A percentile compares a stretch with the other conserved stretches of the same genome.
Conservation (phyloP, 2,797 vertebrate species). For the Paguma larvata region DNA sequence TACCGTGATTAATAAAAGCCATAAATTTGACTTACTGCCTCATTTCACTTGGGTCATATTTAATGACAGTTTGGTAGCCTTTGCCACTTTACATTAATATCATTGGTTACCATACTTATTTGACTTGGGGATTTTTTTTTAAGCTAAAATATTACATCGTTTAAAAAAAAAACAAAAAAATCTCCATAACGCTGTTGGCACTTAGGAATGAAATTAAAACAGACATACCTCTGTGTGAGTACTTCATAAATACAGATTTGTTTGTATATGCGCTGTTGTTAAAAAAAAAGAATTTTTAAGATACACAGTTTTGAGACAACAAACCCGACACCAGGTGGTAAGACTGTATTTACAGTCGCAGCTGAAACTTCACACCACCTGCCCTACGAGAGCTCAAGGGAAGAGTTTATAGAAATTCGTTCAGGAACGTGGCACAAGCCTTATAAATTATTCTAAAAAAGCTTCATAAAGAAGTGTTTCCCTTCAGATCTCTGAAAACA, state of each 20-base stretch:
- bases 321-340: constrained; percentile 45
- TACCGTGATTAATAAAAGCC: too few species aligned
- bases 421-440: constrained; percentile 32
- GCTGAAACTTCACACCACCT: constrained; percentile 57
- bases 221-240: neutral
- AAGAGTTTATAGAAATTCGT: constrained; percentile 68
- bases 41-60: neutral
- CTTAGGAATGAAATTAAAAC: constrained; percentile 24
- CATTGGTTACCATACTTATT: neutral
- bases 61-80: neutral
- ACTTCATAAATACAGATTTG: constrained; percentile 47
- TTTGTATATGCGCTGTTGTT: neutral
- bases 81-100: neutral
- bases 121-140: neutral
- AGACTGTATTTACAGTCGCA: constrained; percentile 61
- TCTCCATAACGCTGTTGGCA: neutral
- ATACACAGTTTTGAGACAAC: constrained; percentile 37
- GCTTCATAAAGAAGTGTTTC: constrained; percentile 69
- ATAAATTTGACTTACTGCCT: neutral
- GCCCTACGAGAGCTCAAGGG: constrained; percentile 53
- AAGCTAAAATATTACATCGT: neutral
- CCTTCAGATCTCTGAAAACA: constrained; percentile 71
- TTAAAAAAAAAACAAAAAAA: neutral
- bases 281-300: constrained; percentile 59
- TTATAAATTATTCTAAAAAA: constrained; percentile 75